Conservation (phyloP, 2,113 vertebrate genomes). For the Mustelus asterias region DNA sequence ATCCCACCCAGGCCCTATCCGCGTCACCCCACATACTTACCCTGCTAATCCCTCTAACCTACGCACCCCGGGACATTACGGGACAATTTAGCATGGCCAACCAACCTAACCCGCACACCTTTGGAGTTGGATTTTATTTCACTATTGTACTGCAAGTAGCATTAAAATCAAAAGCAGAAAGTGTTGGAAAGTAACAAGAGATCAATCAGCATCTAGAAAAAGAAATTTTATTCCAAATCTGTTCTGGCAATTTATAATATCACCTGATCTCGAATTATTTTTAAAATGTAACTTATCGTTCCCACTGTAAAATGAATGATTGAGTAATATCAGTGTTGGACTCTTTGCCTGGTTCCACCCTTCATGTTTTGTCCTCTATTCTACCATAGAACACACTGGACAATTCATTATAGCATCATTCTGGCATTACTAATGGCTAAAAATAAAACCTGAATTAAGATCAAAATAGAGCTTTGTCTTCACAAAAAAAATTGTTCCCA, state of each 20-base stretch:
- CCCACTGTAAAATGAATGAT: not conserved
- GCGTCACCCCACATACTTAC: no score
- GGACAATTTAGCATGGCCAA: no score
- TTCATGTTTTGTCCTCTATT: not conserved
- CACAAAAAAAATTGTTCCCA: not conserved
- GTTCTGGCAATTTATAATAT: not conserved
- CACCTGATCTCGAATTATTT: not conserved
- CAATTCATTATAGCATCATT: not conserved
- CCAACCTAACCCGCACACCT: no score
- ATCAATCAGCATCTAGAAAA: no score
- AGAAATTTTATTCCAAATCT: not conserved
- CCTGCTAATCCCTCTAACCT: no score
- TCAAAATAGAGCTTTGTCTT: not conserved
- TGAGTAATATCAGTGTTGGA: not conserved
- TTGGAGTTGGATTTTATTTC: no score
- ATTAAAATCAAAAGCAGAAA: no score
- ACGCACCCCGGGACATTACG: no score
- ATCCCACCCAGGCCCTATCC: no score
- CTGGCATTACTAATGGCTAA: not conserved
- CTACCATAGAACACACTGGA: not conserved
- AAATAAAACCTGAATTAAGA: not conserved
- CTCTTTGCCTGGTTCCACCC: not conserved
- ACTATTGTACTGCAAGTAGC: no score
- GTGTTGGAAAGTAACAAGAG: no score
- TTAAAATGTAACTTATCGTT: not conserved